Evolutionary conservation across 2,113 vertebrate species (phyloP).

Genomic region (Delphinapterus leucas): DNA sequence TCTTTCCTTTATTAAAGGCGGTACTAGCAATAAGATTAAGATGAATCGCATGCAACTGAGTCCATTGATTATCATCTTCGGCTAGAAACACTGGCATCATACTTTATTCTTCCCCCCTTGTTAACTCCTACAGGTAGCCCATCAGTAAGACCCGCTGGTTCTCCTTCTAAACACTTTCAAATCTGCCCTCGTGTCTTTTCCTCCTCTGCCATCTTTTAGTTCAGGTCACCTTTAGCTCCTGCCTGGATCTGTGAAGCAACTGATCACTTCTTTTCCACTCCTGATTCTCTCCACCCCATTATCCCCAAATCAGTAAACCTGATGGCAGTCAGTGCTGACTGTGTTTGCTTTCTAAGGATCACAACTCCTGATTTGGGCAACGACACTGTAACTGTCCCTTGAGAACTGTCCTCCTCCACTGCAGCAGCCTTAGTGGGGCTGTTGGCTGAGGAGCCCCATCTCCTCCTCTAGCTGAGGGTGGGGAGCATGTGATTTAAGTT

Average conservation of each 20-base stretch:
- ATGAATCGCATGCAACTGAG: too few relatives aligned
- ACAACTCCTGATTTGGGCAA: background rate
- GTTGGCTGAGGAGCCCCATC: too few relatives aligned
- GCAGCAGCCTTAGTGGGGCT: background rate
- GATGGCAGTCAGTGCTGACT: rapidly evolving
- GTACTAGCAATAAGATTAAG: background rate
- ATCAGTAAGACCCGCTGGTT: background rate
- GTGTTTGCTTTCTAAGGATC: background rate
- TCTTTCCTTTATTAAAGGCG: background rate
- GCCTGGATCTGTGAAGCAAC: background rate
- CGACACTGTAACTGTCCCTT: rapidly evolving
- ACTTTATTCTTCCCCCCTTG: background rate
- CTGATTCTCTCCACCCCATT: rapidly evolving
- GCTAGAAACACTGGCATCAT: rapidly evolving
- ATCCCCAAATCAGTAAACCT: rapidly evolving
- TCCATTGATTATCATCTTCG: background rate
- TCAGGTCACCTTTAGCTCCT: background rate
- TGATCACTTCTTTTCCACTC: rapidly evolving
- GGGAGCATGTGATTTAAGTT: background rate
- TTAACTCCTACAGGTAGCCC: rapidly evolving
- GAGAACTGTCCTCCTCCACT: rapidly evolving
- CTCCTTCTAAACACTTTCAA: rapidly evolving
- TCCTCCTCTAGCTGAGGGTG: background rate
- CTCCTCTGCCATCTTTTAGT: too few relatives aligned
- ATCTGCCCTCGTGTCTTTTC: rapidly evolving